Percentiles rank a stretch among this genome's conserved stretches.
Conservation (phyloP, 2,888 invertebrate genomes). For the Dynastes maya region DNA sequence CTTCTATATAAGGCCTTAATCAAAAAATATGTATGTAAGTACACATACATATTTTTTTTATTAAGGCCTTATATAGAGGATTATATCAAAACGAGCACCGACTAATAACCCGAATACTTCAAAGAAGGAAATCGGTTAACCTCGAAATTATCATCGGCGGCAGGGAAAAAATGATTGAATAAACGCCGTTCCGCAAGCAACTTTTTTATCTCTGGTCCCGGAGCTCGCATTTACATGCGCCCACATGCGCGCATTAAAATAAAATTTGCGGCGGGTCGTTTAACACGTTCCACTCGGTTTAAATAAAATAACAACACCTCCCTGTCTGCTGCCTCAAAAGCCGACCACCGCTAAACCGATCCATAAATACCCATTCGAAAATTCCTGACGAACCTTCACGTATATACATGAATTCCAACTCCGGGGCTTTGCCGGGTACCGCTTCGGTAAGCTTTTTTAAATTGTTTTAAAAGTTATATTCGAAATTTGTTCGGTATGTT, state of each 20-base stretch:
- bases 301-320: constrained; percentile 40
- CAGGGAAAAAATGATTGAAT: constrained; percentile 26
- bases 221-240: constrained; percentile 33
- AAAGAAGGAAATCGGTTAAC: constrained; percentile 9
- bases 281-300: constrained; percentile 33
- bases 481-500: constrained; percentile 10
- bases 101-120: not conserved
- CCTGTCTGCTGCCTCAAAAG: constrained; percentile 13
- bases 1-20: too few relatives aligned
- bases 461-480: not conserved
- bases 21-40: too few relatives aligned
- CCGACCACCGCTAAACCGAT: constrained; percentile 12
- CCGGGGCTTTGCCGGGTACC: not conserved
- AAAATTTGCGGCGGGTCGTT: constrained; percentile 37
- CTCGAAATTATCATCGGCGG: constrained; percentile 16
- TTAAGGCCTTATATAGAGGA: too few relatives aligned
- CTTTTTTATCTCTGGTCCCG: constrained; percentile 7
- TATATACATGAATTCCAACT: not conserved
- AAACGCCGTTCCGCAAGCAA: constrained; percentile 26
- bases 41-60: too few relatives aligned
- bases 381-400: not conserved
- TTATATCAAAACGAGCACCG: too few relatives aligned
- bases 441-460: not conserved
- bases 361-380: constrained; percentile 22
- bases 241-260: constrained; percentile 40